These are phyloP conservation scores for Philaethria dido DNA, from an alignment of 2,888 invertebrate genomes.

Conservation along the genomic window DNA sequence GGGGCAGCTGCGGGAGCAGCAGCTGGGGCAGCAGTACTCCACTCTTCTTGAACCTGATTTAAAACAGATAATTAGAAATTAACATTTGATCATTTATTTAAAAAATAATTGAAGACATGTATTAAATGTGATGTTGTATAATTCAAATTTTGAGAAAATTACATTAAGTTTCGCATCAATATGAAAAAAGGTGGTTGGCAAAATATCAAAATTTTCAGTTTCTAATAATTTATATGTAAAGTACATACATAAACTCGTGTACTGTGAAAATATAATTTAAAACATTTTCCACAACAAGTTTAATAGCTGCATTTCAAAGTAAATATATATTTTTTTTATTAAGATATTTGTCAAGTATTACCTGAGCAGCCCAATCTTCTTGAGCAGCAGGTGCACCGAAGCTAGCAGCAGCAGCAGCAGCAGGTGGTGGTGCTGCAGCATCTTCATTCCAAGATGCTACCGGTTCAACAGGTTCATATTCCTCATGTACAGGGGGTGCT, in stretches of 20 bases:
- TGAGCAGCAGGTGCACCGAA: conserved; percentile 76
- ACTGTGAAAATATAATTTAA: no score
- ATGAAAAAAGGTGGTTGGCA: no score
- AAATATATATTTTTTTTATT: no score
- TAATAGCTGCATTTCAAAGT: no score
- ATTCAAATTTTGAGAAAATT: no score
- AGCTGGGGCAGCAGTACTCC: conserved; percentile 72
- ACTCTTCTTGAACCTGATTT: conserved; percentile 84
- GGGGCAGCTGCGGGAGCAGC: conserved; percentile 72
- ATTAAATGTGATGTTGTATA: no score
- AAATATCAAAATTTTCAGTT: no score
- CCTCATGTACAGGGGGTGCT: conserved; percentile 72
- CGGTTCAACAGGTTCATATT: conserved; percentile 73
- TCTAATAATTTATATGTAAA: no score
- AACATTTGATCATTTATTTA: not conserved
- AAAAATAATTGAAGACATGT: no score
- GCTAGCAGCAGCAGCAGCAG: conserved; percentile 50
- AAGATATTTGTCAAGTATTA: conserved; percentile 42
- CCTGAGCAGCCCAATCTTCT: conserved; percentile 85
- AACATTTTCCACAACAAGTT: no score
- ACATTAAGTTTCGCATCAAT: no score
- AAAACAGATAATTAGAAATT: conserved; percentile 7
- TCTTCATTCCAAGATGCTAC: conserved; percentile 77
- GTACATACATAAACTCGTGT: no score
- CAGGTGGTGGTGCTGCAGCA: conserved; percentile 54